Conservation (phyloP, 2,113 vertebrate species). For the Calidris pygmaea region DNA sequence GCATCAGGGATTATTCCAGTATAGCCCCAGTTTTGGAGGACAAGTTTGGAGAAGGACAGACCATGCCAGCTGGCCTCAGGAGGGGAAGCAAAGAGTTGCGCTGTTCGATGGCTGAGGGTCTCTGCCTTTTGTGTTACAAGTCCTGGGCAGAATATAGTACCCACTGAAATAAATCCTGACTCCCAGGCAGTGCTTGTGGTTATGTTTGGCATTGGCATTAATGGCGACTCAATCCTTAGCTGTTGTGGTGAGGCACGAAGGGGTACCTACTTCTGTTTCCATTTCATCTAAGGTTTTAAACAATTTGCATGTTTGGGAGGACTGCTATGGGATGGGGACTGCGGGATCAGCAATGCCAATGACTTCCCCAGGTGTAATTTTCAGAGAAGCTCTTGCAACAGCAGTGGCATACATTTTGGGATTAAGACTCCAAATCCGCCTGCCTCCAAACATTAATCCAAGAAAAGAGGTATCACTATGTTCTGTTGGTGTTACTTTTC, state of each 20-base stretch:
- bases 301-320: background rate
- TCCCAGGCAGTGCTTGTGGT: background rate
- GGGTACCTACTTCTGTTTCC: background rate
- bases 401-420: background rate
- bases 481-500: background rate
- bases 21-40: background rate
- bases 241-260: background rate
- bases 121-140: background rate
- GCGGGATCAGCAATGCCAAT: background rate
- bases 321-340: background rate
- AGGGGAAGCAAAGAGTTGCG: background rate
- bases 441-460: background rate
- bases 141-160: background rate
- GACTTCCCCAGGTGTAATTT: background rate
- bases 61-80: background rate
- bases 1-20: background rate
- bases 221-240: background rate
- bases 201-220: background rate
- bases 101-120: background rate
- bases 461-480: background rate
- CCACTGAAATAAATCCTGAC: background rate
- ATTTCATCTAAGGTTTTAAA: background rate
- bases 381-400: background rate
- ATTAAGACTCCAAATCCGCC: background rate
- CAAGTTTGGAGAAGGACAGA: background rate